A percentile compares a stretch with the other conserved stretches of the same genome.
Conservation (phyloP, 37 sponge, comb jelly and placozoan species). For the Eunapius fragilis region DNA sequence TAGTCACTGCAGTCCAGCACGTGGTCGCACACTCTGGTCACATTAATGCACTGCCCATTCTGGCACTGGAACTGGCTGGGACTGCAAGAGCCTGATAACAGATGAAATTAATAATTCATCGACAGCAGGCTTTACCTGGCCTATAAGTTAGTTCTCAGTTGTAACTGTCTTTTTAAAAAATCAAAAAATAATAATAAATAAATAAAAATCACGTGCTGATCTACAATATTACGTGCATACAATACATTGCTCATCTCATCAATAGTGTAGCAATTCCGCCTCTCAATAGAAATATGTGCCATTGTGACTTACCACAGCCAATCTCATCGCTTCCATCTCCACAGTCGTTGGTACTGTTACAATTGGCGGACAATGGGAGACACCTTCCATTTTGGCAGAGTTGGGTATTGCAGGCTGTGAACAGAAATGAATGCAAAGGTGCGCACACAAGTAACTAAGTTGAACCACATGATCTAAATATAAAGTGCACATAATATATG, state of each 20-base stretch:
- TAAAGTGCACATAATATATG: no score
- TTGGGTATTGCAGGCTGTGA: background rate
- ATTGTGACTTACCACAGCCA: slow-evolving; percentile 12
- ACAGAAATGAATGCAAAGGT: background rate
- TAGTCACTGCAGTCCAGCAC: background rate
- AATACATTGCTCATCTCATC: no score
- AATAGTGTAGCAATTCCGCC: no score
- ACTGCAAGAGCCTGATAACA: background rate
- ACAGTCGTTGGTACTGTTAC: background rate
- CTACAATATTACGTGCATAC: no score
- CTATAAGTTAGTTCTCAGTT: no score
- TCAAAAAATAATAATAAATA: no score
- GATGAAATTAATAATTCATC: background rate
- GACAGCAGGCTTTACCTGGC: no score
- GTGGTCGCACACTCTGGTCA: background rate
- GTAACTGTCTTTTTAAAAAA: no score
- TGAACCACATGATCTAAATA: no score
- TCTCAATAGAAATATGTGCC: no score
- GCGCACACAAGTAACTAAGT: no score
- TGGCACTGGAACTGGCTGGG: background rate
- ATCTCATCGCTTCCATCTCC: slow-evolving; percentile 7
- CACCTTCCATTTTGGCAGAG: background rate
- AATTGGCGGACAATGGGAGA: background rate
- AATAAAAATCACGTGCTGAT: no score
- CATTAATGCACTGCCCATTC: background rate